Evolutionary conservation across 2,797 vertebrate species (phyloP), one percentile per base, ranked within the genome.

Genomic region (Hydrophis major): DNA sequence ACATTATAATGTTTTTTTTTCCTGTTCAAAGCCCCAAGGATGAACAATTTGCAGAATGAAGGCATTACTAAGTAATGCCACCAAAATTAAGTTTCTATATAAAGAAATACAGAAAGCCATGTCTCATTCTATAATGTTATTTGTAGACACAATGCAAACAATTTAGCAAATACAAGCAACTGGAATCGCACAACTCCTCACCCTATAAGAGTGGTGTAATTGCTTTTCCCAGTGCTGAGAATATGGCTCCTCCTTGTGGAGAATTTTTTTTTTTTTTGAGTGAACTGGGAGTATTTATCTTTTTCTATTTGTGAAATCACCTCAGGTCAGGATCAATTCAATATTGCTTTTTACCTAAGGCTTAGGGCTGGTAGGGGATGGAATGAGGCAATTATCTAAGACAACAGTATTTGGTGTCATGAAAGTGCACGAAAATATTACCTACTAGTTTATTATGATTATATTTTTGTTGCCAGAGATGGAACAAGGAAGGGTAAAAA

Each of bases 41-140:
- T 25, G 86, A 78, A 93, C 53, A 83, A 12, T 95, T 94, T 94
- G 56, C 88, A 89, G 53, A 88, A 90, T 88, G 57, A 92, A 94
- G 92, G 66, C 93, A 92, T 91, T 87, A 42, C 57, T 91, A 94
- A 50, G 37, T 83, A 66, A 89, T 87, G 92, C 63, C 0, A 37
- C 20, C 20, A 32, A 91, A 94, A 92, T 0, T 32, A 60, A 18
- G 53, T 6, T 91, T 90, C 42, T 87, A 10, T 93, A 0, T 7
- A 57, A 32, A 86, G 22, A 89, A 92, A 86, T 25, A 32, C 16
- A 37, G 86, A 66, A 37, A 50, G 13, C 16, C 20, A n/a, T 27
- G 28, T 1, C 28, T 93, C 32, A 2, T 59, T 78, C 56, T 47
- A 14, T 10, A 32, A 28, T 3, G 0, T 66, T 55, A 53, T 74